Evolutionary conservation across 2,113 vertebrate genomes (phyloP).

Genomic region (Aramus guarauna): DNA sequence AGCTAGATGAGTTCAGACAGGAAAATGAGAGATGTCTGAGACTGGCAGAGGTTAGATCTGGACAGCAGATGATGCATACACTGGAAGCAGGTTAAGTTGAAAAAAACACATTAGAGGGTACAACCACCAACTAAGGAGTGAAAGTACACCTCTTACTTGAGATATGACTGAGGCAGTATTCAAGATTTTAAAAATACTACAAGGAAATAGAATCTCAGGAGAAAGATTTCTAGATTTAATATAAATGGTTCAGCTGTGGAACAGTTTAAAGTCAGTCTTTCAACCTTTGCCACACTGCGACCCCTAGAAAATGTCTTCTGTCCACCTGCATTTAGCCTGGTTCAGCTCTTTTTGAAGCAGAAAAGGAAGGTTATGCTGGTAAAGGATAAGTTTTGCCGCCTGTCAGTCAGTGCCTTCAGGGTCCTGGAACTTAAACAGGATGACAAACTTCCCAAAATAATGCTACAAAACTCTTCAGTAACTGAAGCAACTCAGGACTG

Average conservation of each 20-base stretch:
- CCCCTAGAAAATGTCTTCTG: neutral
- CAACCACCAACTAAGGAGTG: neutral
- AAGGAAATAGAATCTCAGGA: neutral
- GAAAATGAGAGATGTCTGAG: neutral
- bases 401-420: neutral
- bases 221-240: neutral
- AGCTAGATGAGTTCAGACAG: neutral
- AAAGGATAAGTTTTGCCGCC: neutral
- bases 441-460: neutral
- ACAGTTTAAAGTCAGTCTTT: neutral
- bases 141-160: neutral
- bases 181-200: neutral
- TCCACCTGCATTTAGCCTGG: neutral
- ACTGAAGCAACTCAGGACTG: neutral
- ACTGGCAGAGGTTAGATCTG: neutral
- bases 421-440: neutral
- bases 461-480: neutral
- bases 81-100: neutral
- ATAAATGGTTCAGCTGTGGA: neutral
- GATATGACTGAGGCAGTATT: neutral
- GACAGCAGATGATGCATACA: fast-evolving
- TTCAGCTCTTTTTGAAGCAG: neutral
- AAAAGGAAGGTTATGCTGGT: neutral
- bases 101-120: neutral
- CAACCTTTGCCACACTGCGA: neutral